Evolutionary conservation across 2,888 invertebrate species (phyloP), one percentile per base, ranked within the genome.

Genomic region (Sturmia bella): DNA sequence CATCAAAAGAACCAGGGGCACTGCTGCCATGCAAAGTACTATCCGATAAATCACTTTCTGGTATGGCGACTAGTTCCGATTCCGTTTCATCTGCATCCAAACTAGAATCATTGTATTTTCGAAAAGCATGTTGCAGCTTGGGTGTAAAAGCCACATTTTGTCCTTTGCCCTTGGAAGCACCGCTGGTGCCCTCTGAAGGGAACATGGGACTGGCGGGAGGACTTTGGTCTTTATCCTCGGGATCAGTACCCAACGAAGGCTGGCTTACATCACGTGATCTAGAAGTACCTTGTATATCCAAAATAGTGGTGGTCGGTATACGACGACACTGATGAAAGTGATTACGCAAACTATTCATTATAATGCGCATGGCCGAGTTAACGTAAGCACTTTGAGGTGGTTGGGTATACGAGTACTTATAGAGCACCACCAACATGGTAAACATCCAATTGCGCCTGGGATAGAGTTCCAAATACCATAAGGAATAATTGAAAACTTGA

Each of bases 371-470:
- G 83, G 98, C 92, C 0, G 95, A 93, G 88, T 96, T 95, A 64
- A 97, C 93, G 87, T 96, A 94, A 9, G 91, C 92, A 88, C 94
- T 94, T 86, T 94, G 92, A 0, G 94, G 92, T 56, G 95, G 95
- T 85, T 93, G 93, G 59, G 93, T 94, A 88, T 96, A 96, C 87
- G 96, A 95, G 89, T 96, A 96, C 94, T 99, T 99, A 89, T 99
- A 99, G 0, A 99, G 92, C 70, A 99, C 94, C 13, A 99, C 97
- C 13, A 99, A 94, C 19, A 99, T 91, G 0, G 98, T 94, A 93
- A 97, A 95, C 15, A 99, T 93, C 99, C 99, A 99, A 85, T 96
- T 96, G 50, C 97, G 93, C 3, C 99, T 92, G 12, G 95, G 94
- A 88, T 97, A 96, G 0, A 97, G 94, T 89, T 98, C 97, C 78